Percentiles rank a stretch among this genome's conserved stretches.
Evolutionary conservation across 2,797 vertebrate genomes (phyloP).

Genomic region (Spinus pinus): DNA sequence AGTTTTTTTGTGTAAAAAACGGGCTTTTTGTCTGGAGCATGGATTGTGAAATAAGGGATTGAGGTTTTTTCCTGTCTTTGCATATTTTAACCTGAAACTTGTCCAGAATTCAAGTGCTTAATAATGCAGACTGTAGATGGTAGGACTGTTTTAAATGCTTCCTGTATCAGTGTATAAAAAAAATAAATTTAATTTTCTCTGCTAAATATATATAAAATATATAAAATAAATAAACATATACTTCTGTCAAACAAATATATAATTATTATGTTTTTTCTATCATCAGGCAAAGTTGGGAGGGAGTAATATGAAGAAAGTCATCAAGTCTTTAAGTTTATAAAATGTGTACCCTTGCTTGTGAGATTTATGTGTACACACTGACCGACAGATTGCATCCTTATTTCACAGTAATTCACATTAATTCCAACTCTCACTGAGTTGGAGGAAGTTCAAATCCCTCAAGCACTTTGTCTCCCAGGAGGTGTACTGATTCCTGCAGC

Average conservation of each 20-base stretch:
- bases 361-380: not conserved
- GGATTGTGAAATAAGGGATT: not conserved
- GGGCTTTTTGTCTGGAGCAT: not conserved
- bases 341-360: not conserved
- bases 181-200: not conserved
- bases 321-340: not conserved
- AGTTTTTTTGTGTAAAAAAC: not conserved
- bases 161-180: not conserved
- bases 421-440: constrained; percentile 13
- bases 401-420: constrained; percentile 28
- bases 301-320: not conserved
- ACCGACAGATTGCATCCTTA: constrained; percentile 1
- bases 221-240: not conserved
- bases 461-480: constrained; percentile 33
- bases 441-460: constrained; percentile 25
- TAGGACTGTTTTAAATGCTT: not conserved
- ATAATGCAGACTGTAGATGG: not conserved
- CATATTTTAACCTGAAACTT: not conserved
- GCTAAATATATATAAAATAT: too few relatives aligned
- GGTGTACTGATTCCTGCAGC: constrained; percentile 1
- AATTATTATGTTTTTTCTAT: not conserved
- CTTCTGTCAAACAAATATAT: not conserved
- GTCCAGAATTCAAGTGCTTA: not conserved
- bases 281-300: not conserved
- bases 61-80: not conserved